Evolutionary conservation across 2,888 invertebrate species (phyloP).

Genomic region (Microplitis deprimator): DNA sequence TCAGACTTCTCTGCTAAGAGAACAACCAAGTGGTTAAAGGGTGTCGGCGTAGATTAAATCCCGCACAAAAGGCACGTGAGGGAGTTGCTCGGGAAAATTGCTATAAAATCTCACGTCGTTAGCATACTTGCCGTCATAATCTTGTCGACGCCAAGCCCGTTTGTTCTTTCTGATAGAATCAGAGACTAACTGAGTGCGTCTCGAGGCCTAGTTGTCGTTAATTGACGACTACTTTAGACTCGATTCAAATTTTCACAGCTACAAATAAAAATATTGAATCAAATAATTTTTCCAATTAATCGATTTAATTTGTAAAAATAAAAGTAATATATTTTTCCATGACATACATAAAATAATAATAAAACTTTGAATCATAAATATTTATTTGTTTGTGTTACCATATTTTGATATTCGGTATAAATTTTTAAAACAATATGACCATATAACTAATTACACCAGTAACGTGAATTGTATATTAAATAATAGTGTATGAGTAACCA

Average conservation of each 20-base stretch:
- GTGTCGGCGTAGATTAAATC: conserved; percentile 29
- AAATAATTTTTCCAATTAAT: no score
- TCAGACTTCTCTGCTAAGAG: conserved; percentile 1
- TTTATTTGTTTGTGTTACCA: not conserved
- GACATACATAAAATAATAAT: not conserved
- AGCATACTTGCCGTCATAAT: not conserved
- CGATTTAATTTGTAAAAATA: no score
- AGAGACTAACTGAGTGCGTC: no score
- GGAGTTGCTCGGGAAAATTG: not conserved
- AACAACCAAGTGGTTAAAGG: conserved; percentile 18
- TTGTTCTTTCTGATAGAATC: not conserved
- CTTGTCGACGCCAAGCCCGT: not conserved
- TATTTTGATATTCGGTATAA: conserved; percentile 14
- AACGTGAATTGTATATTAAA: conserved; percentile 54
- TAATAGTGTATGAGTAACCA: conserved; percentile 52
- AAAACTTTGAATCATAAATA: not conserved
- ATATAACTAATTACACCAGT: conserved; percentile 31
- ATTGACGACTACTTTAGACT: no score
- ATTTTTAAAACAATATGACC: conserved; percentile 5
- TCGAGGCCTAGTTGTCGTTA: not conserved
- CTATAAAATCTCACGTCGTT: not conserved
- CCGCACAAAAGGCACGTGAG: conserved; percentile 19
- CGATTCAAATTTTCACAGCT: no score
- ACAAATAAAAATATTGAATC: no score
- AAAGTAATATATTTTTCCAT: no score